Percentiles rank a stretch among this genome's conserved stretches.
phyloP scores from a whole-genome alignment of 2,888 invertebrate genomes.

The Melanophora roralis region DNA sequence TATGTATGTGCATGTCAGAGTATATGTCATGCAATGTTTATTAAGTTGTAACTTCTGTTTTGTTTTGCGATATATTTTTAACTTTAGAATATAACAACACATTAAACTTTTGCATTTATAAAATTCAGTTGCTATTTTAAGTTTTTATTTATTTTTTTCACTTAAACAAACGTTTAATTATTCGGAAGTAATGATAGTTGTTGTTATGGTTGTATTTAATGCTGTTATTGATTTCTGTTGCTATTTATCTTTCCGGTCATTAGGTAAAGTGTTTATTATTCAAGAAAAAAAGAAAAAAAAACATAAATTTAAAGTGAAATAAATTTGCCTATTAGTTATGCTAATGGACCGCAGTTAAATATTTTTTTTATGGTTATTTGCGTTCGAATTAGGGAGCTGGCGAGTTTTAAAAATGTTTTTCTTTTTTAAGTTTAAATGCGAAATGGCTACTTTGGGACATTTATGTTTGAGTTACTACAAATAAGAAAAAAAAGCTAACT shows the following conservation, averaged over 20 bases:
- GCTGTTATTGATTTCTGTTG: conserved; percentile 52
- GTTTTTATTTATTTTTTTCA: neutral
- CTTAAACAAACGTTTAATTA: conserved; percentile 40
- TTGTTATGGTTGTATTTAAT: conserved; percentile 26
- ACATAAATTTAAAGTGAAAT: conserved; percentile 24
- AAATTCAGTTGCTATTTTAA: neutral
- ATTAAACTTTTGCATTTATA: conserved; percentile 17
- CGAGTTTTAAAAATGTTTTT: too few relatives aligned
- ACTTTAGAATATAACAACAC: conserved; percentile 39
- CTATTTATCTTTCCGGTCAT: conserved; percentile 59
- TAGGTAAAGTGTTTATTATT: conserved; percentile 37
- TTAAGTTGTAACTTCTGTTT: neutral
- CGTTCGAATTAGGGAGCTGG: too few relatives aligned
- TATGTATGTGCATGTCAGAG: too few relatives aligned
- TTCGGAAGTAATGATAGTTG: conserved; percentile 51
- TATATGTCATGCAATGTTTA: conserved; percentile 14
- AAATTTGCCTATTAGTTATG: conserved; percentile 13
- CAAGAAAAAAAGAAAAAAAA: neutral
- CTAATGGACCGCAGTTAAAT: conserved; percentile 13
- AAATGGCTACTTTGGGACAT: too few relatives aligned
- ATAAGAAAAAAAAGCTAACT: too few relatives aligned
- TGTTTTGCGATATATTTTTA: conserved; percentile 2
- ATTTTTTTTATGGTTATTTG: too few relatives aligned
- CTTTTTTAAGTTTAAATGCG: too few relatives aligned
- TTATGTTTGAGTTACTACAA: too few relatives aligned